Conservation (phyloP, 2,888 invertebrate species). For the Melitaea athalia region DNA sequence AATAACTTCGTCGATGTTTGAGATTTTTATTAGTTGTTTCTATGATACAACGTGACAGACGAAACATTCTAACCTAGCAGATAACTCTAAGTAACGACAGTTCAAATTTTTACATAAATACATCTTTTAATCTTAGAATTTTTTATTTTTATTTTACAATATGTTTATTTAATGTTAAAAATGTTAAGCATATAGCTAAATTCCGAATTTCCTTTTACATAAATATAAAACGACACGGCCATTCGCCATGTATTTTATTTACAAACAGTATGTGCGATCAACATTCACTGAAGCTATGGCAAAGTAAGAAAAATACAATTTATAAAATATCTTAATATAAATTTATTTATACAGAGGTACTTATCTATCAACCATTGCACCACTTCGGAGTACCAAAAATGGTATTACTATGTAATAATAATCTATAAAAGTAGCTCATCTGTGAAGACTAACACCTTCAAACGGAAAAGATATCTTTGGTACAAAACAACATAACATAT, state of each 20-base stretch:
- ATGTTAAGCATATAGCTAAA: constrained; percentile 35
- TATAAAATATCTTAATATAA: constrained; percentile 56
- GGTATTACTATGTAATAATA: constrained; percentile 48
- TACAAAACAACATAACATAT: constrained; percentile 66
- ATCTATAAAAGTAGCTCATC: constrained; percentile 26
- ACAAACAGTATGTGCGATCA: constrained; percentile 50
- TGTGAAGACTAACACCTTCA: constrained; percentile 52
- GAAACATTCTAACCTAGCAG: constrained; percentile 47
- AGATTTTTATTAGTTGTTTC: constrained; percentile 53
- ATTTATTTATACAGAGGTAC: constrained; percentile 58
- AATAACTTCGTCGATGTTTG: constrained; percentile 72
- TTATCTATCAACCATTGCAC: constrained; percentile 74
- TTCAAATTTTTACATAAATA: constrained; percentile 71
- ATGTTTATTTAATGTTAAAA: constrained; percentile 36
- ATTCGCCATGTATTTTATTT: constrained; percentile 28
- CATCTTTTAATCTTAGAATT: constrained; percentile 69
- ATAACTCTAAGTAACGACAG: constrained; percentile 46
- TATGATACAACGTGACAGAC: constrained; percentile 52
- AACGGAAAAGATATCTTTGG: constrained; percentile 78
- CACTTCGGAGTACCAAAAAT: constrained; percentile 65
- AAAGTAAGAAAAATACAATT: constrained; percentile 52
- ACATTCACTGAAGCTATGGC: constrained; percentile 70
- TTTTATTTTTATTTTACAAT: constrained; percentile 55
- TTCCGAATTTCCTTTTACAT: constrained; percentile 23
- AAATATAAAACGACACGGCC: constrained; percentile 26